Conservation (phyloP, 2,797 vertebrate genomes). For the Sparus aurata region DNA sequence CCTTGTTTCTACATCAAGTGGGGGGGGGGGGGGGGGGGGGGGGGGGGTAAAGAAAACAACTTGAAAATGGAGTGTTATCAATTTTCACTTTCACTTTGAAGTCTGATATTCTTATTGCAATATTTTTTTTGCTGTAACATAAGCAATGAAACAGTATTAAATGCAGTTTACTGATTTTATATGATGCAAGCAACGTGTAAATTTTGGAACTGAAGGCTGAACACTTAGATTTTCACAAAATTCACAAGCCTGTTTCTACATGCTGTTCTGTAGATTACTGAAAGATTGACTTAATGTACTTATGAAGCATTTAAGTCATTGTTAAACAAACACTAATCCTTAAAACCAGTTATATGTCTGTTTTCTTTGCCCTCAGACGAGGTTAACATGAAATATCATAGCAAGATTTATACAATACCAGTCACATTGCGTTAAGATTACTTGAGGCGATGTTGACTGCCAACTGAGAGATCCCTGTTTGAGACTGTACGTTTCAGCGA, state of each 20-base stretch:
- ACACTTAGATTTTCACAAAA: neutral
- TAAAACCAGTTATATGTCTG: neutral
- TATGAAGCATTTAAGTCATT: neutral
- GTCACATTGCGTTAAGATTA: too few species aligned
- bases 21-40: too few species aligned
- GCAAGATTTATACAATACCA: too few species aligned
- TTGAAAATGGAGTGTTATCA: too few species aligned
- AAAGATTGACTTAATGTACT: neutral
- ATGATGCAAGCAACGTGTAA: neutral
- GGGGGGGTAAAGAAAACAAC: too few species aligned
- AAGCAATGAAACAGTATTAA: neutral
- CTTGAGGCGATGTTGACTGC: too few species aligned
- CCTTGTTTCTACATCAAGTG: too few species aligned
- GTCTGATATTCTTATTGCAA: neutral
- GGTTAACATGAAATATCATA: neutral
- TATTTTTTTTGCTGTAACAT: neutral
- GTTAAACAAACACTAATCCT: neutral
- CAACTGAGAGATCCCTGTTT: too few species aligned
- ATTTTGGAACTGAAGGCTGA: neutral
- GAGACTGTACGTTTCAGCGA: too few species aligned
- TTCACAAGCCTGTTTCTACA: neutral
- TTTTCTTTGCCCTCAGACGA: neutral
- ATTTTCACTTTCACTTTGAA: too few species aligned
- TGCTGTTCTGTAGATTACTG: neutral
- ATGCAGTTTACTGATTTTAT: neutral